Base-by-base conservation (phyloP, 2,113 vertebrate genomes). In the Pipa parva region DNA sequence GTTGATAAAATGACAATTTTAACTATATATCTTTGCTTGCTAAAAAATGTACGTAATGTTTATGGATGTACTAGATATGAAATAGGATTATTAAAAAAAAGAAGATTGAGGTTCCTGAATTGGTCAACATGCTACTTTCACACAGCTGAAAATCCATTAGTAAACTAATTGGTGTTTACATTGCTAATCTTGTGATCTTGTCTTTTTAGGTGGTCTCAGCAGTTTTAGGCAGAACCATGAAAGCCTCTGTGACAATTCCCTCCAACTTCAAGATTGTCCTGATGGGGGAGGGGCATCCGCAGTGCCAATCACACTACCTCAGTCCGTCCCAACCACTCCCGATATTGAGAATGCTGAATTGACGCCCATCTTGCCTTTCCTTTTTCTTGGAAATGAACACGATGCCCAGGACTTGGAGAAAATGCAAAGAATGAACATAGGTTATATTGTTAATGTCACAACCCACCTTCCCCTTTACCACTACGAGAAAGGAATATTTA, bases 321-420 rank as follows among this genome's bases (percentile, higher is more conserved):
- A 92, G 80, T 83, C 92, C 67, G 76, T 93, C 82, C 95, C 96
- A 65, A 87, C 92, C 81, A 98, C 94, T 0, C 96, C 96, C 0
- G 97, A 98, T 87, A 94, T 98, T 1, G 97, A 99, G 88, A 95
- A 93, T 0, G 94, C 97, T 0, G 94, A 97, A 87, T 89, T 99
- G 71, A 98, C 97, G 2, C 89, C 95, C 24, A 92, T 99, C 80
- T 81, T 99, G 78, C 97, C 97, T 73, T 97, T 95, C 82, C 89
- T 99, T 49, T 98, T 92, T 70, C 93, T 99, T 0, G 97, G 97
- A 72, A 98, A 98, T 0, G 96, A 99, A 80, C 92, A 91, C 0
- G 94, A 99, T 0, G 96, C 96, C 59, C 93, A 95, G 85, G 92
- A 98, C 87, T 78, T 90, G 78, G 87, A 91, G 72, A 84, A 87